Conservation (phyloP, 2,888 invertebrate species). For the Pseudoips prasinana region DNA sequence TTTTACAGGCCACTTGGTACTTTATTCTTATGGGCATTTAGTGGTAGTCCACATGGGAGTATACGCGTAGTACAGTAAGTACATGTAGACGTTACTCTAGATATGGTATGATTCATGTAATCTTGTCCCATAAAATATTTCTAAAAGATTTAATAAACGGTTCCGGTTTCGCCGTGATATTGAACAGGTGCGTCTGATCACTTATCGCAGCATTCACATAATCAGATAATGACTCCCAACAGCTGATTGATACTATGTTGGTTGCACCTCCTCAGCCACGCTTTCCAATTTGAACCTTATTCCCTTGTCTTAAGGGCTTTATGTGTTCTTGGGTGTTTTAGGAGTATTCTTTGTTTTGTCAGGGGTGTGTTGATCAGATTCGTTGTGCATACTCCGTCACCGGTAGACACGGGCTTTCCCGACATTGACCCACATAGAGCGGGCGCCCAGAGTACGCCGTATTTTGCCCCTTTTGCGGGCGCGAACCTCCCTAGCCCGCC, state of each 20-base stretch:
- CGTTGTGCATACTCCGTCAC: slow-evolving; percentile 82
- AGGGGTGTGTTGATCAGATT: slow-evolving; percentile 79
- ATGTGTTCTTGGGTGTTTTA: slow-evolving; percentile 40
- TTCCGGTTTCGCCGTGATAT: background rate
- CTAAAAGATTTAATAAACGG: too few species aligned
- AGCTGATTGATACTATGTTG: slow-evolving; percentile 7
- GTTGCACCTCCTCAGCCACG: slow-evolving; percentile 4
- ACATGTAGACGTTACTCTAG: too few species aligned
- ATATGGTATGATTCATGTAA: too few species aligned
- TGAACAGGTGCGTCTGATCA: background rate
- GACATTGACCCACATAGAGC: slow-evolving; percentile 83
- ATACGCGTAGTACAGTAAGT: too few species aligned
- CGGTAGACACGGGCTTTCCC: slow-evolving; percentile 82
- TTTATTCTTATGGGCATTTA: too few species aligned
- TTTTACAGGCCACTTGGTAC: too few species aligned
- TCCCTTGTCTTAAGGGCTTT: slow-evolving; percentile 41
- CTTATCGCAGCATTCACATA: background rate
- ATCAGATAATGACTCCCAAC: background rate
- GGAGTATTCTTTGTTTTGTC: slow-evolving; percentile 68
- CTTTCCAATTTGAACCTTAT: slow-evolving; percentile 49
- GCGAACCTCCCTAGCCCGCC: slow-evolving; percentile 78
- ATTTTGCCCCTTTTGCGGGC: slow-evolving; percentile 83
- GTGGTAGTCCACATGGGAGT: too few species aligned
- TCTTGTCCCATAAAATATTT: too few species aligned
- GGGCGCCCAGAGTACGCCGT: slow-evolving; percentile 82